Evolutionary conservation across 2,797 vertebrate genomes (phyloP).

Genomic region (Gephyroberyx darwinii): DNA sequence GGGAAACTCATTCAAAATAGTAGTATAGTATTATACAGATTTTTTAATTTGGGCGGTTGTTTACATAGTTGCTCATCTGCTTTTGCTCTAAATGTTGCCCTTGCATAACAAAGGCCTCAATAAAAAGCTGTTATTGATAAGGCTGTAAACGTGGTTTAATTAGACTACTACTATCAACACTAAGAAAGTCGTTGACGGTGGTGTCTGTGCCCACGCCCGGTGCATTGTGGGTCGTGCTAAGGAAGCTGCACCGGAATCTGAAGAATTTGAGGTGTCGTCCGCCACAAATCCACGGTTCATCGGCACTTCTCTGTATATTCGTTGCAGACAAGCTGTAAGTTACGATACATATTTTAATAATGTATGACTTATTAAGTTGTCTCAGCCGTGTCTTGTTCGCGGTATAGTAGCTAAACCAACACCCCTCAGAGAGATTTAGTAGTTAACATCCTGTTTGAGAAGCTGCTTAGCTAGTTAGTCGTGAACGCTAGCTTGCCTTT

Average conservation of each 20-base stretch:
- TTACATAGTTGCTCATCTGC: no score
- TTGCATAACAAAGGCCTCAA: no score
- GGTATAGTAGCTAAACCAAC: not conserved
- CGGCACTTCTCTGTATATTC: not conserved
- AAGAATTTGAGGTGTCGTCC: conserved; percentile 81
- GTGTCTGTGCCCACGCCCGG: conserved; percentile 38
- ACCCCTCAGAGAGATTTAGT: no score
- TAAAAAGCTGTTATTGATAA: no score
- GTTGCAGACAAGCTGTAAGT: conserved; percentile 38
- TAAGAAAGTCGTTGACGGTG: not conserved
- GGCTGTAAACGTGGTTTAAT: not conserved
- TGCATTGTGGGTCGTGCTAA: conserved; percentile 78
- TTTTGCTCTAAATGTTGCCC: no score
- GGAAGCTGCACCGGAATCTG: conserved; percentile 81
- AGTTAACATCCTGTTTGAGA: conserved; percentile 54
- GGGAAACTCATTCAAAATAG: no score
- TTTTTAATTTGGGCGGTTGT: no score
- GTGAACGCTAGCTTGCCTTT: conserved; percentile 29
- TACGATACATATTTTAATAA: conserved; percentile 9
- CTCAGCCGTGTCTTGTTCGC: not conserved
- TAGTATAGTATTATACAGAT: no score
- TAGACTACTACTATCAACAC: not conserved
- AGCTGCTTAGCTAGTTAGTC: conserved; percentile 51
- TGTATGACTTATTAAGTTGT: not conserved
- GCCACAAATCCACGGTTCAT: conserved; percentile 57